Base-by-base conservation (phyloP, 53 echinoderm and acorn worm genomes). In the Paracentrotus lividus region DNA sequence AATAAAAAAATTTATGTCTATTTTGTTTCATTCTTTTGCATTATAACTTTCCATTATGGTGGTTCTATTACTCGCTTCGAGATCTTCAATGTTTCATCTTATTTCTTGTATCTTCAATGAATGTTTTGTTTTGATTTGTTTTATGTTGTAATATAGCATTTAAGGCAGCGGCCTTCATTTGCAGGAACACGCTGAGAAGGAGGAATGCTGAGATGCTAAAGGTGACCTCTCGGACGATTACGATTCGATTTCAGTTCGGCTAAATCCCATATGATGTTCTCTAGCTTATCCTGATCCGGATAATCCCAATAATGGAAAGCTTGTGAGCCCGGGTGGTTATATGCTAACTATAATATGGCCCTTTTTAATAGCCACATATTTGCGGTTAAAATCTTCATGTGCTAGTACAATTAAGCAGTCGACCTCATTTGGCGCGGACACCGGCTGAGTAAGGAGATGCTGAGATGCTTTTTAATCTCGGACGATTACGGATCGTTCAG, bases 161-260 rank as follows among this genome's bases (percentile, higher is more conserved):
- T 97, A 42, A 97, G 95, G 26, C 65, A 64, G 23, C n/a, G n/a
- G 43, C 98, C 98, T 13, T 96, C 96, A 55, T 69, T 96, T 26
- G 98, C 96, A 2, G 98, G 98, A 18, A 98, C 98, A 7, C 59
- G 98, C 96, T 20, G 98, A 98, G 53, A 96, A 96, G 77, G 93
- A 94, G n/a, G 42, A 96, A 94, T 94, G 98, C 98, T 54, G 95
- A 98, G 57, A 97, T 97, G 94, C 91, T 98, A 29, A n/a, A n/a
- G 95, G 56, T 36, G 69, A 96, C 13, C 89, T 94, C 54, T 98
- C 95, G 96, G 89, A 93, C 9, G 91, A 77, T 1, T 94, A 98
- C 26, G 96, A 96, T 43, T 87, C 96, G 78, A 94, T 96, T 60
- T 94, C 96, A 15, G 95, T 94, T 51, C 94, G 88, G 84, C 90